Percentiles rank a stretch among this genome's conserved stretches.
These are phyloP conservation scores for Ctenopoma kingsleyae DNA, from an alignment of 2,797 vertebrate species.

Conservation along the genomic window DNA sequence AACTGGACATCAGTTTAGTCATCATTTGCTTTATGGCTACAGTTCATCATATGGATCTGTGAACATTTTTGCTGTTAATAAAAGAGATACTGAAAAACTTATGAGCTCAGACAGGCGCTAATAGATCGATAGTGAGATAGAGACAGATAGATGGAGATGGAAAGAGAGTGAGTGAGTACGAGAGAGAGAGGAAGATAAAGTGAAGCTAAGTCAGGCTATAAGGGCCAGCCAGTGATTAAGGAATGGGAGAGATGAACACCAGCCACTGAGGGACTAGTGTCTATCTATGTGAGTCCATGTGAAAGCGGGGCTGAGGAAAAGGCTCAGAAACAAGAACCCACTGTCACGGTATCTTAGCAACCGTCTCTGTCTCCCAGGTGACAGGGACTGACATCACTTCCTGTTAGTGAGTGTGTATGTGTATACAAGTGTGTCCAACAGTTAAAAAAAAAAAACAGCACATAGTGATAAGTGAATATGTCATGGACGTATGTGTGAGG, in stretches of 20 bases:
- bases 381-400: conserved; percentile 86
- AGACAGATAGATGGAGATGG: conserved; percentile 40
- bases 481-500: background rate
- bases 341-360: conserved; percentile 88
- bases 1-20: background rate
- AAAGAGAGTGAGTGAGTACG: background rate
- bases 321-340: conserved; percentile 84
- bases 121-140: conserved; percentile 35
- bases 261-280: conserved; percentile 77
- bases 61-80: conserved; percentile 42
- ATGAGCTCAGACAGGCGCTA: conserved; percentile 48
- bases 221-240: conserved; percentile 69
- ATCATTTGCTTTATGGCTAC: conserved; percentile 16
- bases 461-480: conserved; percentile 20
- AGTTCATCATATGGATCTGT: conserved; percentile 20
- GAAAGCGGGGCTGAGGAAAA: conserved; percentile 65
- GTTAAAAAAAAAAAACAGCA: background rate
- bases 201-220: conserved; percentile 47
- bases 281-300: conserved; percentile 77
- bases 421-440: conserved; percentile 47
- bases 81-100: conserved; percentile 48
- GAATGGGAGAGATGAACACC: conserved; percentile 66
- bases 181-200: conserved; percentile 41
- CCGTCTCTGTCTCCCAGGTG: conserved; percentile 86
- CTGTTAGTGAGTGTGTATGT: conserved; percentile 74